Percentiles rank a stretch among this genome's conserved stretches.
These are phyloP conservation scores for Cotesia vestalis DNA, from an alignment of 1,140 invertebrate species.

Conservation along the genomic window DNA sequence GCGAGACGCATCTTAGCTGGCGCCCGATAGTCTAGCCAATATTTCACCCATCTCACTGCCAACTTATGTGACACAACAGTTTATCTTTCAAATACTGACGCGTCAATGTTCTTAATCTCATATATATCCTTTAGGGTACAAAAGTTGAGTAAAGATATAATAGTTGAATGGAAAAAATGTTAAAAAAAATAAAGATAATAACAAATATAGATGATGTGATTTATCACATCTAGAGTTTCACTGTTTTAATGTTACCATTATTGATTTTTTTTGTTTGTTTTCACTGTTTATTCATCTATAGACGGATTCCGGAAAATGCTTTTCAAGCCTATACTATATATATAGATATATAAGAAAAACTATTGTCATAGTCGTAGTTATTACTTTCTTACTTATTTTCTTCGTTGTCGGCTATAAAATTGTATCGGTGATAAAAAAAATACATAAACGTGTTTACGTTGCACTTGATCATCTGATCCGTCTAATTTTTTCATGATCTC, in stretches of 20 bases:
- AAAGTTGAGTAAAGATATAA: slow-evolving; percentile 3
- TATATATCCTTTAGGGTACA: neutral
- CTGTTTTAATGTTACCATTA: neutral
- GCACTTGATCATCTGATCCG: neutral
- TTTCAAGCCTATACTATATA: no score
- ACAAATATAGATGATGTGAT: slow-evolving; percentile 6
- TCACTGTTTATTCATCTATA: no score
- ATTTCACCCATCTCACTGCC: slow-evolving; percentile 49
- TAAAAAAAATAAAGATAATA: slow-evolving; percentile 8
- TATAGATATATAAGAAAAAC: neutral
- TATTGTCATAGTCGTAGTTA: neutral
- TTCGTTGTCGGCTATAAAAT: neutral
- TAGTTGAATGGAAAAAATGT: neutral
- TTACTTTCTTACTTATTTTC: neutral
- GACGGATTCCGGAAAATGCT: no score
- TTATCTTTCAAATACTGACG: slow-evolving; percentile 15
- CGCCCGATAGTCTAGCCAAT: slow-evolving; percentile 54
- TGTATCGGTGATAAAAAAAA: neutral
- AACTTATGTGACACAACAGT: slow-evolving; percentile 12
- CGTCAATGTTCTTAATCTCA: slow-evolving; percentile 11
- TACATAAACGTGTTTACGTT: neutral
- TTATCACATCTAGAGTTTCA: neutral
- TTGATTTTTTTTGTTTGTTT: neutral
- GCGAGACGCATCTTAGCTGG: slow-evolving; percentile 28
- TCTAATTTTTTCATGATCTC: neutral